phyloP scores from a whole-genome alignment of 2,797 vertebrate species.

The Gila robusta region DNA sequence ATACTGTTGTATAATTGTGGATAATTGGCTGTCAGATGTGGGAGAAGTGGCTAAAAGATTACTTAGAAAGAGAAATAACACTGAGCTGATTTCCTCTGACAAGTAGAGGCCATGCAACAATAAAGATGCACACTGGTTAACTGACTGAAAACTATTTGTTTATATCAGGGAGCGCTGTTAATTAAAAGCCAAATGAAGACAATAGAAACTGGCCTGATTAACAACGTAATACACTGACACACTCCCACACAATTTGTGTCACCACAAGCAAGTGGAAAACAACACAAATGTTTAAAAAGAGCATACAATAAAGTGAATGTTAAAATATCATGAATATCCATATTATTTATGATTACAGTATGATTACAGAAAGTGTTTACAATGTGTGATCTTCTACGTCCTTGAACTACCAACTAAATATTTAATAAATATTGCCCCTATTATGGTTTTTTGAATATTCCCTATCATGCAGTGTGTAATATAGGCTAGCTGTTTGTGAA shows the following conservation, averaged over 20 bases:
- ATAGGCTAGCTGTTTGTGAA: no score
- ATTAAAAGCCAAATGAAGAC: conserved; percentile 44
- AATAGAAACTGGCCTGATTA: conserved; percentile 40
- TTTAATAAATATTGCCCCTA: not conserved
- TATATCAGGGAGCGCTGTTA: conserved; percentile 12
- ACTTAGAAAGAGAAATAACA: conserved; percentile 34
- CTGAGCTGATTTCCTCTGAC: conserved; percentile 29
- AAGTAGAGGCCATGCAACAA: conserved; percentile 22
- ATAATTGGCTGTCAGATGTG: conserved; percentile 26
- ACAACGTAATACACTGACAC: conserved; percentile 27
- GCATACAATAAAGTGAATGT: not conserved
- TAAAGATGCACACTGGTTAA: conserved; percentile 29
- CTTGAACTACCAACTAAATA: not conserved
- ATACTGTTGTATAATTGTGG: conserved; percentile 20
- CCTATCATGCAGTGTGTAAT: no score
- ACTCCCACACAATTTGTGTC: conserved; percentile 2
- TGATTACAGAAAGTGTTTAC: not conserved
- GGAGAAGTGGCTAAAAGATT: conserved; percentile 21
- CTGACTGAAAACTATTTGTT: conserved; percentile 38
- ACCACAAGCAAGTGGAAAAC: conserved; percentile 24
- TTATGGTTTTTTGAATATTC: no score
- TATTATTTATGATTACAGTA: not conserved
- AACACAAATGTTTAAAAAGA: not conserved
- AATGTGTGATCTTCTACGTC: not conserved
- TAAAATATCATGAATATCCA: not conserved